Conservation (phyloP, 2,888 invertebrate species). For the Volucella inanis region DNA sequence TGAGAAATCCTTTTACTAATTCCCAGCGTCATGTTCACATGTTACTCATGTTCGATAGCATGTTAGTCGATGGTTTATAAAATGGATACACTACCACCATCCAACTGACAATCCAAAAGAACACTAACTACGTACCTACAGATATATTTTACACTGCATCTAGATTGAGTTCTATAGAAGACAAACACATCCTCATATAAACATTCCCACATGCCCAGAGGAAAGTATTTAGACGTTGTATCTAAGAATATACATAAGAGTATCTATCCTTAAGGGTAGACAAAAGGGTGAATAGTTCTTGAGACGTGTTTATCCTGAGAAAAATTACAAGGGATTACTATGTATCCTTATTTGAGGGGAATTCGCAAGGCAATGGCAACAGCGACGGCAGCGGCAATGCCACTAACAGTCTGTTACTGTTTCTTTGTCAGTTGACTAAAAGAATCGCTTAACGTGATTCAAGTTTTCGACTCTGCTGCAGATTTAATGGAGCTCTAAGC, state of each 20-base stretch:
- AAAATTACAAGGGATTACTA: constrained; percentile 40
- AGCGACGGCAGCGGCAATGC: no score
- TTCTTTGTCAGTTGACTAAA: constrained; percentile 49
- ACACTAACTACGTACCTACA: neutral
- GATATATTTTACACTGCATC: constrained; percentile 5
- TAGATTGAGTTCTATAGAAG: neutral
- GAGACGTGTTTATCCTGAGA: constrained; percentile 43
- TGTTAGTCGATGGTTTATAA: constrained; percentile 54
- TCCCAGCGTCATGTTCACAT: constrained; percentile 66
- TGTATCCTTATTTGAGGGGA: neutral
- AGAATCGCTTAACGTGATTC: constrained; percentile 24
- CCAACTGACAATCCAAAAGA: constrained; percentile 39
- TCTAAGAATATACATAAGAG: neutral
- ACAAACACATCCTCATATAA: neutral
- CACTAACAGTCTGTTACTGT: constrained; percentile 9
- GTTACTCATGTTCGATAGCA: constrained; percentile 72
- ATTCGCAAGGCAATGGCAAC: constrained; percentile 17
- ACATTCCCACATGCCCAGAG: neutral
- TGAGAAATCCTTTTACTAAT: constrained; percentile 63
- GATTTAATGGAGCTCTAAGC: constrained; percentile 33
- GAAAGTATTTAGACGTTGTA: constrained; percentile 14
- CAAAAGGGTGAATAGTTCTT: constrained; percentile 32
- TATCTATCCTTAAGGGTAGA: neutral
- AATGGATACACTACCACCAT: constrained; percentile 44
- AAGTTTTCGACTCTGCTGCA: constrained; percentile 41